Conservation (phyloP, 2,888 invertebrate genomes). For the Xestia xanthographa region DNA sequence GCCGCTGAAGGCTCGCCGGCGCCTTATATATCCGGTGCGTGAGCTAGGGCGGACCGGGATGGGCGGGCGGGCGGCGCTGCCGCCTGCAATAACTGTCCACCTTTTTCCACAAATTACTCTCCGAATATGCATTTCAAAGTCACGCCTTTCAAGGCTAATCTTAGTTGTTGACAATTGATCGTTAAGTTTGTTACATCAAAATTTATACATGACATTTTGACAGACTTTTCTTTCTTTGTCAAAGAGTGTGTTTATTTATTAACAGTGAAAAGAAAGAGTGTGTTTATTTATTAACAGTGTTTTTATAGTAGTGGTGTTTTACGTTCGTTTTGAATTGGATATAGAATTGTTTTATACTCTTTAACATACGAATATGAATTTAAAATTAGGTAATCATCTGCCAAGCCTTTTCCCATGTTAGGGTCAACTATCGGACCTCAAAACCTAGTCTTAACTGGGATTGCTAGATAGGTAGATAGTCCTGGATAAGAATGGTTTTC, state of each 20-base stretch:
- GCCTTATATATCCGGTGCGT: conserved; percentile 80
- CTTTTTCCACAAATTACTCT: conserved; percentile 46
- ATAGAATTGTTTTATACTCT: neutral
- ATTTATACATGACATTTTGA: neutral
- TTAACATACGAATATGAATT: neutral
- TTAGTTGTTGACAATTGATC: neutral
- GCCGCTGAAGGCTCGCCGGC: conserved; percentile 72
- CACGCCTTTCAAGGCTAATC: neutral
- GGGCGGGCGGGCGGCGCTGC: conserved; percentile 62
- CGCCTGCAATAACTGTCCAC: conserved; percentile 57
- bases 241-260: neutral
- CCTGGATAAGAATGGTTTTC: neutral
- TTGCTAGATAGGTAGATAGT: too few relatives aligned
- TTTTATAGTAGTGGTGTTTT: neutral
- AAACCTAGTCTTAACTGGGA: neutral
- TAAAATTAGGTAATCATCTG: neutral
- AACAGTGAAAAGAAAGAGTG: too few relatives aligned
- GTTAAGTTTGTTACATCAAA: neutral
- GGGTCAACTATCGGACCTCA: neutral
- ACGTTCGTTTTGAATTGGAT: neutral
- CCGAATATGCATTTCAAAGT: conserved; percentile 33
- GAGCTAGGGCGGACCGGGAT: conserved; percentile 62
- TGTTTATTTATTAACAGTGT: neutral
- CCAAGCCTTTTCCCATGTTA: neutral
- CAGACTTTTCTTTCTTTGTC: too few relatives aligned